Percentiles rank a stretch among this genome's conserved stretches.
Evolutionary conservation across 2,888 invertebrate species (phyloP).

Genomic region (Lacanobia wlatinum): DNA sequence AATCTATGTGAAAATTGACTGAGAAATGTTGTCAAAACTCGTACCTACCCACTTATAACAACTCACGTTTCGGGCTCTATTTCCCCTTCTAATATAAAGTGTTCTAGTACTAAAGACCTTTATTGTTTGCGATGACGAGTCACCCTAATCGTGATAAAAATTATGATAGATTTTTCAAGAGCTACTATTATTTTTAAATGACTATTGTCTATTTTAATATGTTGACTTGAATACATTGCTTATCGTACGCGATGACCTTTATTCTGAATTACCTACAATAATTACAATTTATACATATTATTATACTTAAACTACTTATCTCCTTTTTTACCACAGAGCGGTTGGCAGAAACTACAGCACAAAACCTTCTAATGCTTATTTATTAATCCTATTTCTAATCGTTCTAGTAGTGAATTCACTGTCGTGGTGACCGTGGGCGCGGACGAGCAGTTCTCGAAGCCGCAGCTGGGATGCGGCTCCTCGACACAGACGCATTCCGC

Average conservation of each 20-base stretch:
- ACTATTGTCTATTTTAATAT: no score
- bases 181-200: no score
- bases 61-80: no score
- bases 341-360: background rate
- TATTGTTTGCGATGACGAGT: background rate
- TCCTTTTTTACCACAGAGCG: no score
- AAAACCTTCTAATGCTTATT: background rate
- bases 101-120: background rate
- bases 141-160: background rate
- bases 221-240: background rate
- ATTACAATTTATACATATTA: no score
- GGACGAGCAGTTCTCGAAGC: conserved; percentile 94
- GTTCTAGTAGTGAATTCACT: conserved; percentile 95
- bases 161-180: background rate
- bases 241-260: background rate
- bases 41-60: no score
- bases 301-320: no score
- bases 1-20: background rate
- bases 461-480: conserved; percentile 93
- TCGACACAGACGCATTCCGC: conserved; percentile 96
- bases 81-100: background rate
- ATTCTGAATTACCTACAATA: no score
- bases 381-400: background rate
- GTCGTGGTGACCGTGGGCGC: conserved; percentile 96
- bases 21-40: background rate